phyloP scores from a whole-genome alignment of 2,797 vertebrate species.

The Cottoperca gobio region DNA sequence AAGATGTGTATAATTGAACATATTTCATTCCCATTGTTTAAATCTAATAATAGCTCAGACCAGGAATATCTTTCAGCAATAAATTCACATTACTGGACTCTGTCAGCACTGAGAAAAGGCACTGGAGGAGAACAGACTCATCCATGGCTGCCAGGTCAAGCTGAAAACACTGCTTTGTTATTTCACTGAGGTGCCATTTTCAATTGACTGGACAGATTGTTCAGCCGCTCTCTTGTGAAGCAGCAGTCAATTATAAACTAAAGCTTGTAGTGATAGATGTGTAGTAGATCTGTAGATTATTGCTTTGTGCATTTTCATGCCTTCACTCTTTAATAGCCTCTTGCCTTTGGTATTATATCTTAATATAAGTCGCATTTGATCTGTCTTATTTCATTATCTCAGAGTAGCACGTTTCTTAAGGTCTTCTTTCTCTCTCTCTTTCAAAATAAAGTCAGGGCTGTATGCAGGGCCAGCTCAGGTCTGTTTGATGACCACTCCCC shows the following conservation, averaged over 20 bases:
- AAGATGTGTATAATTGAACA: slow-evolving; percentile 28
- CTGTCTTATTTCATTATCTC: slow-evolving; percentile 11
- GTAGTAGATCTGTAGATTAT: slow-evolving; percentile 24
- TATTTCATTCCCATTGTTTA: slow-evolving; percentile 37
- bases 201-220: slow-evolving; percentile 44
- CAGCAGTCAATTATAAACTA: slow-evolving; percentile 38
- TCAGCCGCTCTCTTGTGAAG: slow-evolving; percentile 13
- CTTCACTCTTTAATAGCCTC: slow-evolving; percentile 14
- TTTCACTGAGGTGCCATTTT: slow-evolving; percentile 46
- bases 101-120: slow-evolving; percentile 33
- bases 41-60: slow-evolving; percentile 47
- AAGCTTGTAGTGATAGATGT: slow-evolving; percentile 27
- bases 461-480: not conserved
- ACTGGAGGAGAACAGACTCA: slow-evolving; percentile 47
- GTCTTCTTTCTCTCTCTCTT: not conserved
- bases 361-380: slow-evolving; percentile 21
- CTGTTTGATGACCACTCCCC: not conserved
- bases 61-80: slow-evolving; percentile 42
- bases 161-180: slow-evolving; percentile 49
- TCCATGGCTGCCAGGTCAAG: slow-evolving; percentile 47
- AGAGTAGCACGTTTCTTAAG: not conserved
- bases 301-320: slow-evolving; percentile 17
- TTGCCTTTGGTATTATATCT: slow-evolving; percentile 3
- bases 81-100: slow-evolving; percentile 45
- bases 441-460: not conserved